Evolutionary conservation across 2,888 invertebrate genomes (phyloP).

Genomic region (Agriopis aurantiaria): DNA sequence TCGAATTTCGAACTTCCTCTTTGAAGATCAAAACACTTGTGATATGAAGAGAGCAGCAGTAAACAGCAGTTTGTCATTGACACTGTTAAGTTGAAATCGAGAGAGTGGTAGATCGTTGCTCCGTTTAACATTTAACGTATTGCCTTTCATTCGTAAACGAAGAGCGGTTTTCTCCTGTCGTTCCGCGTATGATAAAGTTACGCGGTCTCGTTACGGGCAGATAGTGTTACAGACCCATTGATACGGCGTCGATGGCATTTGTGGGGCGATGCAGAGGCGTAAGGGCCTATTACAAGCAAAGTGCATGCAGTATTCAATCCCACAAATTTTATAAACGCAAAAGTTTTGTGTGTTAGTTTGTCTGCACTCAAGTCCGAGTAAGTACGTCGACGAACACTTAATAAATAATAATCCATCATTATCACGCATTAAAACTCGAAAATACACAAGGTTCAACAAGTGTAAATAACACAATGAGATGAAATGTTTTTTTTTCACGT

Average conservation of each 20-base stretch:
- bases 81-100: conserved; percentile 64
- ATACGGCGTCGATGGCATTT: conserved; percentile 48
- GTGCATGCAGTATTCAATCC: conserved; percentile 18
- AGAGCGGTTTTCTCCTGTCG: conserved; percentile 74
- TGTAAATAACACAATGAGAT: too few species aligned
- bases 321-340: background rate
- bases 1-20: background rate
- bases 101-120: conserved; percentile 71
- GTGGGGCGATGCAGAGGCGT: conserved; percentile 59
- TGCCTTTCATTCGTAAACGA: conserved; percentile 77
- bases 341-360: too few species aligned
- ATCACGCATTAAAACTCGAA: too few species aligned
- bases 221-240: conserved; percentile 72
- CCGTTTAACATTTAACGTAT: conserved; percentile 65
- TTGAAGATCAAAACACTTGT: background rate
- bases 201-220: conserved; percentile 70
- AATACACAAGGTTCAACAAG: too few species aligned
- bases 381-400: too few species aligned
- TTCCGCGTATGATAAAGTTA: conserved; percentile 77
- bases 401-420: too few species aligned
- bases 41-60: background rate
- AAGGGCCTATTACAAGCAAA: conserved; percentile 47
- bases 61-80: conserved; percentile 45
- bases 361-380: too few species aligned
- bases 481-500: too few species aligned